Conservation (phyloP, 2,113 vertebrate genomes). For the Dissostichus mawsoni region DNA sequence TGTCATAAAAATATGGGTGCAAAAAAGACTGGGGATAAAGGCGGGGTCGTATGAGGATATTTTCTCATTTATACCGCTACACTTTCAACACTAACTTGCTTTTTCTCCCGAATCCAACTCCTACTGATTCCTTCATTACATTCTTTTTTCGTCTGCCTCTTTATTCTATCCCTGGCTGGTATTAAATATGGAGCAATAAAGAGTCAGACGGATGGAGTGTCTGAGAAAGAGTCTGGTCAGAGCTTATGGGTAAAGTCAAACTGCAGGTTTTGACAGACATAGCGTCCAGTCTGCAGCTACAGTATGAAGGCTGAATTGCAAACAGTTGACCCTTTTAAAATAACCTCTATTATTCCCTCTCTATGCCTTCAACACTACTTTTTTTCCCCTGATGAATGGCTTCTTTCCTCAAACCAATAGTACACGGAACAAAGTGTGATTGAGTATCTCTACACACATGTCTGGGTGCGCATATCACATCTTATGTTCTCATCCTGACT, state of each 20-base stretch:
- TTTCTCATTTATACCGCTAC: neutral
- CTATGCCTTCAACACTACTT: neutral
- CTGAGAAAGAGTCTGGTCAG: neutral
- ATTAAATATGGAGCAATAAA: neutral
- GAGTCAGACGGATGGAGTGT: neutral
- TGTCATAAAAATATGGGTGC: neutral
- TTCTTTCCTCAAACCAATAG: neutral
- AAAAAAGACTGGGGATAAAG: neutral
- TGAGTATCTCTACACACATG: neutral
- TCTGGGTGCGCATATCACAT: too few species aligned
- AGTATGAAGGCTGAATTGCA: too few species aligned
- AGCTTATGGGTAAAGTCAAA: neutral
- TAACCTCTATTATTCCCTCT: neutral
- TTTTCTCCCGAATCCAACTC: neutral
- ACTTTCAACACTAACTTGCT: neutral
- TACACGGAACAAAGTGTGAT: neutral
- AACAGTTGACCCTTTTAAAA: neutral
- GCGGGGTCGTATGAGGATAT: neutral
- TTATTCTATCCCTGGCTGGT: neutral
- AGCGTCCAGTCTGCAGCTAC: neutral
- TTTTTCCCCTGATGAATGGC: too few species aligned
- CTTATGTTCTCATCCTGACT: too few species aligned
- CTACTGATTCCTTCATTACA: neutral
- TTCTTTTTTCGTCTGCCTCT: neutral
- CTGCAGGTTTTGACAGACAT: conserved; percentile 5